Evolutionary conservation across 2,888 invertebrate genomes (phyloP).

Genomic region (Drosophila longiperda): DNA sequence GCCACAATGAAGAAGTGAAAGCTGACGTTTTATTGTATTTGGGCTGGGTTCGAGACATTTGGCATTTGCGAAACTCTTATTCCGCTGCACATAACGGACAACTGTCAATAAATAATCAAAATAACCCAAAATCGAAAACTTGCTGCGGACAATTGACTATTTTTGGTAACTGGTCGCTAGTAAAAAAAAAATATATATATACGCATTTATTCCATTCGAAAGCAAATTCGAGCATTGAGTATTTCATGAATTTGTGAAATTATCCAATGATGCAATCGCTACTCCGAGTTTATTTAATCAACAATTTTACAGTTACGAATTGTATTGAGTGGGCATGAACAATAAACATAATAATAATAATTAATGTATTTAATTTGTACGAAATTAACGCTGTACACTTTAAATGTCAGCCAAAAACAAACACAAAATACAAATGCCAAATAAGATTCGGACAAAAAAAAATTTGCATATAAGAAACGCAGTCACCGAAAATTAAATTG

Average conservation of each 20-base stretch:
- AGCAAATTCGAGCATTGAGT: conserved; percentile 24
- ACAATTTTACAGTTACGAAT: conserved; percentile 24
- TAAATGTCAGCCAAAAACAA: conserved; percentile 63
- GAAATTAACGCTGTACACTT: conserved; percentile 47
- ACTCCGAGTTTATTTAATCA: conserved; percentile 3
- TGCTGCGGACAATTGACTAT: conserved; percentile 66
- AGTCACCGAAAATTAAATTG: conserved; percentile 52
- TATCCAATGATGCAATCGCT: conserved; percentile 66
- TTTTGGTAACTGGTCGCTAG: conserved; percentile 72
- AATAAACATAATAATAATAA: conserved; percentile 1
- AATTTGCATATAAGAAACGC: conserved; percentile 52
- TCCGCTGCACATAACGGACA: conserved; percentile 69
- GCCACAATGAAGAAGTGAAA: conserved; percentile 59
- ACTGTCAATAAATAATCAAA: conserved; percentile 80
- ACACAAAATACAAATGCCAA: conserved; percentile 49
- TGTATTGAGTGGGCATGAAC: conserved; percentile 33
- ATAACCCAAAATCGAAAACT: conserved; percentile 58
- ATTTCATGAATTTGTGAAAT: conserved; percentile 77
- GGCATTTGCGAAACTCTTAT: conserved; percentile 67
- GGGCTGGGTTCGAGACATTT: conserved; percentile 40
- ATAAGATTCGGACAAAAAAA: conserved; percentile 53
- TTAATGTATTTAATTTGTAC: conserved; percentile 5
- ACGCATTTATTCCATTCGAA: conserved; percentile 28
- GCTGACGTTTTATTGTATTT: conserved; percentile 37
- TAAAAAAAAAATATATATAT: conserved; percentile 66